A percentile compares a stretch with the other conserved stretches of the same genome.
These are phyloP conservation scores for Lichenostomus cassidix DNA, from an alignment of 2,113 vertebrate genomes.

Conservation along the genomic window DNA sequence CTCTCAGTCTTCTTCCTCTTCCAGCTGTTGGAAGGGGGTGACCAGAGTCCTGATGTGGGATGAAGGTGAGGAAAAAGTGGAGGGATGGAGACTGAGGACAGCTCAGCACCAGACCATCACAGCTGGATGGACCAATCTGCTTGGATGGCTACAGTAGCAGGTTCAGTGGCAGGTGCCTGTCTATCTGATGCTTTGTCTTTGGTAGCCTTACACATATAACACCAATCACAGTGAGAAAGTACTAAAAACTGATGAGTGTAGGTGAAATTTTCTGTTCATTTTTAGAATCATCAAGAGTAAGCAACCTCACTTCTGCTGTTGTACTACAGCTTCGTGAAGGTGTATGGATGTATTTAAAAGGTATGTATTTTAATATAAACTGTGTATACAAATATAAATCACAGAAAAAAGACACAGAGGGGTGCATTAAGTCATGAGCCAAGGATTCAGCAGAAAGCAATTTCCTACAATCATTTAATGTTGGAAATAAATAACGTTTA, in stretches of 20 bases:
- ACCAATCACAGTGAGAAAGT: neutral
- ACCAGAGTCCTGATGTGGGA: neutral
- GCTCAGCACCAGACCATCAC: neutral
- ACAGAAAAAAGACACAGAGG: neutral
- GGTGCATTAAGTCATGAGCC: neutral
- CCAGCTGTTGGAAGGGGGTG: neutral
- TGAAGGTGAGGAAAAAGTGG: neutral
- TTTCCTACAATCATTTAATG: neutral
- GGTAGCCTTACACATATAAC: neutral
- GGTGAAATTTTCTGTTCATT: neutral
- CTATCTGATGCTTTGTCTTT: neutral
- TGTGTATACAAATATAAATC: neutral
- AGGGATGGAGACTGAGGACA: neutral
- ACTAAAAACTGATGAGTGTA: neutral
- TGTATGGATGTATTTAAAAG: neutral
- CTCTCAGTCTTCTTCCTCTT: neutral
- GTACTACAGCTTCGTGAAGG: neutral
- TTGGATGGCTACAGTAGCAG: neutral
- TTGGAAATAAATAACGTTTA: neutral
- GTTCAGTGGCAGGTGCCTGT: neutral
- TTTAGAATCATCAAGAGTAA: neutral
- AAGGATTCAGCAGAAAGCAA: neutral
- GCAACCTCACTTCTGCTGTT: neutral
- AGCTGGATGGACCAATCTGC: neutral
- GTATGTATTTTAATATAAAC: neutral